These are phyloP conservation scores for Streptopelia turtur DNA, from an alignment of 2,797 vertebrate genomes.

Conservation along the genomic window DNA sequence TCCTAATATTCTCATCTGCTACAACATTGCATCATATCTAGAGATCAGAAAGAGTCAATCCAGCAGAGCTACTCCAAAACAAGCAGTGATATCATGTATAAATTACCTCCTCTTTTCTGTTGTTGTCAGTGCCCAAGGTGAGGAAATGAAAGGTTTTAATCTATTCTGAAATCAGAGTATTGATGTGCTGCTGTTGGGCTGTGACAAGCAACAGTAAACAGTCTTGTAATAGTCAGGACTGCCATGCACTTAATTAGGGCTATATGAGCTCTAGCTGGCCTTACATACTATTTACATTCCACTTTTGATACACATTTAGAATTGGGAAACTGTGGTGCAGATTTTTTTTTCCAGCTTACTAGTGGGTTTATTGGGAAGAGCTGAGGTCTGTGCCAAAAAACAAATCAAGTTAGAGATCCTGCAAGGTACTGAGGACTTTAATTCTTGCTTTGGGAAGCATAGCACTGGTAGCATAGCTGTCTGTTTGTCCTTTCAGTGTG, in stretches of 20 bases:
- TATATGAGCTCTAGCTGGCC: not conserved
- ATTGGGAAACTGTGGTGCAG: not conserved
- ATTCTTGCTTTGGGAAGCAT: not conserved
- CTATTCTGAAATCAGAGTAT: not conserved
- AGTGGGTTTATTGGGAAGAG: not conserved
- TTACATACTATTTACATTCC: not conserved
- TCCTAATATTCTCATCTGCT: not conserved
- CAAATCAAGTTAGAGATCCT: not conserved
- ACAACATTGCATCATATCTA: not conserved
- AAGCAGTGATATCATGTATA: not conserved
- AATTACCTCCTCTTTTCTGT: not conserved
- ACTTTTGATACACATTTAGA: not conserved
- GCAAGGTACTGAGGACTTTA: not conserved
- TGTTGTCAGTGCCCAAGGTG: not conserved
- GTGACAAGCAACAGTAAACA: not conserved
- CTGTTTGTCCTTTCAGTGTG: not conserved
- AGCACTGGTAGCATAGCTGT: not conserved
- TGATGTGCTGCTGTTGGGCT: not conserved
- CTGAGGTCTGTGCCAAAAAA: not conserved
- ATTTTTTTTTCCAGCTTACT: not conserved
- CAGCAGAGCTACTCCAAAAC: not conserved
- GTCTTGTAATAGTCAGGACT: not conserved
- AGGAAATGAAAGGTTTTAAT: conserved; percentile 9
- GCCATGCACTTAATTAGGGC: not conserved
- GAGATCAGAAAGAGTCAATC: not conserved